Conservation (phyloP, 2,888 invertebrate species). For the Trichopoda pennipes region DNA sequence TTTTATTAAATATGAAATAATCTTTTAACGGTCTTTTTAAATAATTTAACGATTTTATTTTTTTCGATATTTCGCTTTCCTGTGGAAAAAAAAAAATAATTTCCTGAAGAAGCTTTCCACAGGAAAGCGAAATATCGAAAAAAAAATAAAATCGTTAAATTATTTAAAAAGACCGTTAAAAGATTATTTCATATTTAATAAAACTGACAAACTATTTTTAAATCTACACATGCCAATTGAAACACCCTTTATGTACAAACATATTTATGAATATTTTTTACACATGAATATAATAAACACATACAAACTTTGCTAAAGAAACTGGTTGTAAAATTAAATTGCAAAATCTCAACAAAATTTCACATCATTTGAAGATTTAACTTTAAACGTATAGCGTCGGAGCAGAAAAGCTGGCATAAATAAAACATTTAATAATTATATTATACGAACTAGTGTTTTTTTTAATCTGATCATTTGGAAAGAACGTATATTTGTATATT, state of each 20-base stretch:
- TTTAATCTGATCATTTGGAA: slow-evolving; percentile 28
- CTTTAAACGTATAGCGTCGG: slow-evolving; percentile 41
- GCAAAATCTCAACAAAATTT: slow-evolving; percentile 54
- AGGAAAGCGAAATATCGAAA: no score
- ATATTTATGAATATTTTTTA: slow-evolving; percentile 6
- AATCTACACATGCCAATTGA: neutral
- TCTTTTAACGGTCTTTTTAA: no score
- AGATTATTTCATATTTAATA: no score
- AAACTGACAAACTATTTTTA: no score
- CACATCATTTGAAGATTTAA: slow-evolving; percentile 55
- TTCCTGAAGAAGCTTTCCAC: no score
- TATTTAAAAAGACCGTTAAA: no score
- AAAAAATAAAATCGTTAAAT: no score
- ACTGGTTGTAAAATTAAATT: slow-evolving; percentile 66
- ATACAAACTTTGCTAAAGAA: slow-evolving; percentile 40
- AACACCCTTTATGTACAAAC: neutral
- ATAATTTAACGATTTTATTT: no score
- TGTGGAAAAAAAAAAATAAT: no score
- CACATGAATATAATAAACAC: slow-evolving; percentile 24
- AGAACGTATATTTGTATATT: neutral
- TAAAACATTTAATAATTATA: neutral
- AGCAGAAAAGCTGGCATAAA: slow-evolving; percentile 5
- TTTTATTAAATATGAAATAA: no score
- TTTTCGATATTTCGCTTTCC: no score
- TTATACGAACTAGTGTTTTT: slow-evolving; percentile 8